Percentiles rank a stretch among this genome's conserved stretches.
Evolutionary conservation across 2,888 invertebrate species (phyloP).

Genomic region (Mesorhabditis spiculigera): DNA sequence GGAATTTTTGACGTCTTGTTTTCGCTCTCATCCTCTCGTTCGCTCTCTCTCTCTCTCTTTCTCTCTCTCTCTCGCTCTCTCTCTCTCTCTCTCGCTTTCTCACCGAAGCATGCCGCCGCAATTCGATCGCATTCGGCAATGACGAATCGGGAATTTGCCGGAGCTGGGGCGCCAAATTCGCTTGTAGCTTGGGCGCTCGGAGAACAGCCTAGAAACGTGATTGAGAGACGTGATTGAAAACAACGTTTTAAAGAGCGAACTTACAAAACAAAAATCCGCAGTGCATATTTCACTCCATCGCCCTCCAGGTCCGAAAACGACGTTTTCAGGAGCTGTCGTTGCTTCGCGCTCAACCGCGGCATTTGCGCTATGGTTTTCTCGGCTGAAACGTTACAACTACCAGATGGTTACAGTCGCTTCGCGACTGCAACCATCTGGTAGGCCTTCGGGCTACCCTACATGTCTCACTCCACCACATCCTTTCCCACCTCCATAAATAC

Average conservation of each 20-base stretch:
- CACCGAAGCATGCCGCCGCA: conserved; percentile 35
- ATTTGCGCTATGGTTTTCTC: conserved; percentile 31
- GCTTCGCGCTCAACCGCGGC: conserved; percentile 29
- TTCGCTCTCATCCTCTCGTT: too few relatives aligned
- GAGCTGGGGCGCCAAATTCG: conserved; percentile 55
- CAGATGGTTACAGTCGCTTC: too few relatives aligned
- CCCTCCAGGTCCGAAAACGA: conserved; percentile 36
- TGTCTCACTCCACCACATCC: too few relatives aligned
- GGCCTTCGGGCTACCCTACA: too few relatives aligned
- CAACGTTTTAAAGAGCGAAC: neutral
- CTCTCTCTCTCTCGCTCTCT: too few relatives aligned
- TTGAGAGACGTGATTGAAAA: too few relatives aligned
- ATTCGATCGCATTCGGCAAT: conserved; percentile 46
- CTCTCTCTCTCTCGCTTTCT: neutral
- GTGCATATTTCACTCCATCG: conserved; percentile 31
- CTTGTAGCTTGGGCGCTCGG: conserved; percentile 53
- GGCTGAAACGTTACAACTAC: conserved; percentile 21
- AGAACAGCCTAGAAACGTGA: conserved; percentile 39
- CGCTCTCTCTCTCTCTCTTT: too few relatives aligned
- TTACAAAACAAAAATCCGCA: conserved; percentile 40
- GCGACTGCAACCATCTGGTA: too few relatives aligned
- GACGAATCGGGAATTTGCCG: conserved; percentile 50
- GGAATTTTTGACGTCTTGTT: too few relatives aligned
- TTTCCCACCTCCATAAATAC: too few relatives aligned
- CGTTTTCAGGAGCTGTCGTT: conserved; percentile 33